These are phyloP conservation scores for Caenorhabditis zanzibari DNA, from an alignment of 2,888 invertebrate species.

Conservation along the genomic window DNA sequence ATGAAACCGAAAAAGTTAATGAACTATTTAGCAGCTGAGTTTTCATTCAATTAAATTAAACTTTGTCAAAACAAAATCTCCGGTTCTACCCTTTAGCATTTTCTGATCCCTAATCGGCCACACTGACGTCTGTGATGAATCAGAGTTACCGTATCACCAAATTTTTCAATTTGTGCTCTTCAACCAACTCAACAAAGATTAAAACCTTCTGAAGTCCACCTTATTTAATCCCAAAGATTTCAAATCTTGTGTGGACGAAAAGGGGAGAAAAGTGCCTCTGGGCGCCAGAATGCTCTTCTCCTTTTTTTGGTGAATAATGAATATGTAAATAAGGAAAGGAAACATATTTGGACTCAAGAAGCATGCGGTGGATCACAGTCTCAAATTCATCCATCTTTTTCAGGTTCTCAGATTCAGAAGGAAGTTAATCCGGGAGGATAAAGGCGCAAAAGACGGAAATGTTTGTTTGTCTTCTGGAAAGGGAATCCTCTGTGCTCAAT, in stretches of 20 bases:
- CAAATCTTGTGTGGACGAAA: slow-evolving; percentile 5
- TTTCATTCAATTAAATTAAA: too few relatives aligned
- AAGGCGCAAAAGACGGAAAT: slow-evolving; percentile 23
- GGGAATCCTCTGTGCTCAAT: background rate
- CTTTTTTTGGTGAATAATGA: slow-evolving; percentile 27
- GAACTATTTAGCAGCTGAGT: too few relatives aligned
- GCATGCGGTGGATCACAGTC: slow-evolving; percentile 26
- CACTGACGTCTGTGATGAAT: too few relatives aligned
- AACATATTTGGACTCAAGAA: slow-evolving; percentile 21
- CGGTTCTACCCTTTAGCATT: too few relatives aligned
- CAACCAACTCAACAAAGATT: slow-evolving; percentile 10
- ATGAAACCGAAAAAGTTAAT: too few relatives aligned
- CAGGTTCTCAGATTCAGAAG: slow-evolving; percentile 26
- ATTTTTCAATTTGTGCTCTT: background rate
- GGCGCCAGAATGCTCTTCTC: slow-evolving; percentile 10
- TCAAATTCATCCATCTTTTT: slow-evolving; percentile 9
- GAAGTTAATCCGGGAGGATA: slow-evolving; percentile 1
- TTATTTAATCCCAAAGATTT: slow-evolving; percentile 5
- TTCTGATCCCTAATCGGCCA: too few relatives aligned
- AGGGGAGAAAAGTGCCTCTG: slow-evolving; percentile 11
- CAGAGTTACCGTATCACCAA: background rate
- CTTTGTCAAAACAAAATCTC: too few relatives aligned
- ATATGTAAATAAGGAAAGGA: slow-evolving; percentile 30
- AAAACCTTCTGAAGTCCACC: background rate
- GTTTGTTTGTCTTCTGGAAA: slow-evolving; percentile 32